Base-by-base conservation (phyloP, 2,113 vertebrate species). In the Clinocottus analis region DNA sequence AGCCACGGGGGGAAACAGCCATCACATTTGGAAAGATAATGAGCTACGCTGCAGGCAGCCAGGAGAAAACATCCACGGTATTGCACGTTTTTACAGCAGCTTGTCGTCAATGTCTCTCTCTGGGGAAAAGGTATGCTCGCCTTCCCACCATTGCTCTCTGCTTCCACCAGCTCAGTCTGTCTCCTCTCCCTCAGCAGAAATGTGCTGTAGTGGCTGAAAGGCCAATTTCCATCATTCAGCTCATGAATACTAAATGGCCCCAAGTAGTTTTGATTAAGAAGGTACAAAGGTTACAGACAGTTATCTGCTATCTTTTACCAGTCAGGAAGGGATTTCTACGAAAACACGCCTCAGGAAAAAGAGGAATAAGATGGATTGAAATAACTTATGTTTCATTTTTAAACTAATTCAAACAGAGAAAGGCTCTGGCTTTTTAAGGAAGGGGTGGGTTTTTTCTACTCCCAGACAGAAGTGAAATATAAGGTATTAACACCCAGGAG, bases 11-110 rank as follows among this genome's bases (percentile, higher is more conserved):
- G 56, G 74, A 71, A 72, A 63, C 77, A 77, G 85, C 67, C 80
- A 81, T 61, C 72, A 69, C 74, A 92, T 93, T 92, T 92, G 86
- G 83, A 93, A 92, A 85, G 84, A 75, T 91, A 93, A 94, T 92
- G 88, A 91, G 89, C n/a, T 87, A 62, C 1, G 75, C 79, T 75
- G 59, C 19, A 53, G 77, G 47, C 77, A 72, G 80, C 83, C 74
- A 73, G 53, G 76, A 73, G 68, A 74, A 64, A 84, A 77, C 63
- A 72, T 23, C 19, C 66, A 86, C 83, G 66, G 68, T 83, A 71
- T 82, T 35, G 82, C 80, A 74, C 74, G 77, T 70, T 85, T 83
- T 81, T 77, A 85, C 83, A 74, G 65, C 81, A 37, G 67, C 76
- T 75, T 63, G 79, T 87, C 84, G 88, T 92, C 88, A 82, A 76